Evolutionary conservation across 1,140 invertebrate species (phyloP).

Genomic region (Agrilus planipennis): DNA sequence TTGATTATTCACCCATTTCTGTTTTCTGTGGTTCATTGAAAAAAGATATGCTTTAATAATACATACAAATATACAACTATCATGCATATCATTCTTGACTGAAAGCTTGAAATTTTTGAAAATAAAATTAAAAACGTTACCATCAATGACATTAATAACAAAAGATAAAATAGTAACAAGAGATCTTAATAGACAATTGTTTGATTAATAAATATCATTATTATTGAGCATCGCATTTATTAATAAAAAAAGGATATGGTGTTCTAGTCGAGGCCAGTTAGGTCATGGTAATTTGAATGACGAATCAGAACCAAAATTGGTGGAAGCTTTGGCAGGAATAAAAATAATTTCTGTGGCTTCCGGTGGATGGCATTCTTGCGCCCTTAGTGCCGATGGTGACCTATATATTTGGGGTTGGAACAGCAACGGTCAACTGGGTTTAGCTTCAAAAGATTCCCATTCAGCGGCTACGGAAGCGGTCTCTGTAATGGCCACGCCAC

Average conservation of each 20-base stretch:
- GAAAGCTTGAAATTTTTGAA: neutral
- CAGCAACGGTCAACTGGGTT: slow-evolving; percentile 70
- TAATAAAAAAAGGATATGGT: neutral
- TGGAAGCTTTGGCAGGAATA: slow-evolving; percentile 64
- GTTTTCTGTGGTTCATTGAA: no score
- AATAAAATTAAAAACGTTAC: neutral
- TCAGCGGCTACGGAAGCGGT: slow-evolving; percentile 12
- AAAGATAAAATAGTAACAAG: no score
- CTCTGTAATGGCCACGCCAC: slow-evolving; percentile 23
- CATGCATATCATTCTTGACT: neutral
- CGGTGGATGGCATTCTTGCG: slow-evolving; percentile 76
- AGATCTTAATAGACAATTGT: neutral
- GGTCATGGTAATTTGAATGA: slow-evolving; percentile 59
- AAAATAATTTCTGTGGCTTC: slow-evolving; percentile 54
- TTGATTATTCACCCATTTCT: no score
- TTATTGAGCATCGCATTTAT: neutral
- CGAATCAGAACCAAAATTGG: slow-evolving; percentile 44
- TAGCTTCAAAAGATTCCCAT: slow-evolving; percentile 25
- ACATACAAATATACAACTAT: no score
- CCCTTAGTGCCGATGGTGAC: slow-evolving; percentile 62
- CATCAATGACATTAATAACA: no score
- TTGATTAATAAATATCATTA: neutral
- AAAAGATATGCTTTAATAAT: no score
- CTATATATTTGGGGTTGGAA: slow-evolving; percentile 91
- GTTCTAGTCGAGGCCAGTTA: slow-evolving; percentile 67